Conservation (phyloP, 2,797 vertebrate species). For the Falco rusticolus region DNA sequence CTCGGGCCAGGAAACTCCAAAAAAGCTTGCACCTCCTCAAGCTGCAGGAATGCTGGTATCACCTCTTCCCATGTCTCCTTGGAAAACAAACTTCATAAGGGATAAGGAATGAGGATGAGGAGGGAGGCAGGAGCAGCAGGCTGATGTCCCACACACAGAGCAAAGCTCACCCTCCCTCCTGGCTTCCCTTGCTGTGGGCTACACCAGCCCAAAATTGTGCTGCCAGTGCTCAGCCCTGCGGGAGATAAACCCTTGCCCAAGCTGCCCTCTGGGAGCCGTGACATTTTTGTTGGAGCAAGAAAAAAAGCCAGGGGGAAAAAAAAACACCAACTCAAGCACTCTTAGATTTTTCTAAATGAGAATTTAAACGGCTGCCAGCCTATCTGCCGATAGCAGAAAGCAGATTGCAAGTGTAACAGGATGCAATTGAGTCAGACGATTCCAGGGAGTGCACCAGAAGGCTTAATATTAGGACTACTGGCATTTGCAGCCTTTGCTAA, state of each 20-base stretch:
- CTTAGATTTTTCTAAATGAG: slow-evolving; percentile 59
- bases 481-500: slow-evolving; percentile 69
- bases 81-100: background rate
- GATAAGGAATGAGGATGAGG: background rate
- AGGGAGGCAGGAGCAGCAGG: background rate
- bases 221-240: background rate
- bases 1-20: fast-evolving
- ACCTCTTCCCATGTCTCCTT: background rate
- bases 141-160: background rate
- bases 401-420: slow-evolving; percentile 74
- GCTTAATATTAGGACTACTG: slow-evolving; percentile 62
- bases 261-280: background rate
- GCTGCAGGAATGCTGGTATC: background rate
- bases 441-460: slow-evolving; percentile 69
- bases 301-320: background rate
- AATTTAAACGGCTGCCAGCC: slow-evolving; percentile 68
- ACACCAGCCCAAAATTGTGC: background rate
- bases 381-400: slow-evolving; percentile 67
- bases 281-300: background rate
- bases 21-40: background rate
- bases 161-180: background rate
- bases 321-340: background rate
- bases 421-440: slow-evolving; percentile 69
- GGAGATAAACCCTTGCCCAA: background rate
- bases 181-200: background rate